Percentiles rank a stretch among this genome's conserved stretches.
Evolutionary conservation across 2,797 vertebrate genomes (phyloP).

Genomic region (Luscinia megarhynchos): DNA sequence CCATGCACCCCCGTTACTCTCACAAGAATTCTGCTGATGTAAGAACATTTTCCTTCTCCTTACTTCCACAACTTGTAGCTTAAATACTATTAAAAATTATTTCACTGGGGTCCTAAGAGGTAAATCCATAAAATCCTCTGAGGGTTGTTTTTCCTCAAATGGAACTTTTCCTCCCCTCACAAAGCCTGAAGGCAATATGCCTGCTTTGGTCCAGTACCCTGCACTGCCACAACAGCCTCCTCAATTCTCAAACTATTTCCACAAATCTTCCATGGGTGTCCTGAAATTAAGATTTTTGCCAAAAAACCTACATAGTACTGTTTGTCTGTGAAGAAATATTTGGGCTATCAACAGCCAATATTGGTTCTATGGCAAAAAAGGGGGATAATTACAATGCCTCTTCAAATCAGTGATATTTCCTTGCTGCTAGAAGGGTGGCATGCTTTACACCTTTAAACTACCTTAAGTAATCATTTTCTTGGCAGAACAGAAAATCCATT

Average conservation of each 20-base stretch:
- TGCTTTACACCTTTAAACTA: conserved; percentile 19
- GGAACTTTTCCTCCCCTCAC: background rate
- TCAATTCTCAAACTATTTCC: background rate
- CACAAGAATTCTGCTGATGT: background rate
- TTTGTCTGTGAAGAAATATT: background rate
- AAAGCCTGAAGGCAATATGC: background rate
- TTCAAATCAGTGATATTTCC: conserved; percentile 8
- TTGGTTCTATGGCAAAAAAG: background rate
- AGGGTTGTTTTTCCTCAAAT: background rate
- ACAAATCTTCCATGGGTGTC: background rate
- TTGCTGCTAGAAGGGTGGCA: background rate
- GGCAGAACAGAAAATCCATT: conserved; percentile 57
- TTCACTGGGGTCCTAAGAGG: background rate
- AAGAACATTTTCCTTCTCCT: background rate
- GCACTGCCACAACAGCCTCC: background rate
- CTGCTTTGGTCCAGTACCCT: background rate
- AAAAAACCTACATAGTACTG: background rate
- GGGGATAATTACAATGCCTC: background rate
- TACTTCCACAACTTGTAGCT: background rate
- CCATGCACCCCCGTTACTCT: accelerated
- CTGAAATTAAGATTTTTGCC: background rate
- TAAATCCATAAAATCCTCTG: background rate
- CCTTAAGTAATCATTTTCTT: conserved; percentile 20
- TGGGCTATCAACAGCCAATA: background rate
- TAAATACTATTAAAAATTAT: background rate